Percentiles rank a stretch among this genome's conserved stretches.
Evolutionary conservation across 1,140 invertebrate genomes (phyloP).

Genomic region (Saxidomus purpurata): DNA sequence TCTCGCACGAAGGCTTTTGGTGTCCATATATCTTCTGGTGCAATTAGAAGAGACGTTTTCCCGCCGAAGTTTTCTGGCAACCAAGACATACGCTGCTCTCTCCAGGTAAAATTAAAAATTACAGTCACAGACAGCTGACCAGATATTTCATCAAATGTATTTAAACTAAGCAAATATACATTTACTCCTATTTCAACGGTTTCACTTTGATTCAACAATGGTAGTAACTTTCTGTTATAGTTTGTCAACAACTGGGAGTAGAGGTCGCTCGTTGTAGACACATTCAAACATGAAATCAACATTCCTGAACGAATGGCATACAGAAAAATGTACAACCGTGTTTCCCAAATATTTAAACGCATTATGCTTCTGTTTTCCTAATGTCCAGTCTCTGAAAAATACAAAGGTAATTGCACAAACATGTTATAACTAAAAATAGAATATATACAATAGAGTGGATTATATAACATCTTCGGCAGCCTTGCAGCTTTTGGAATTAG

Average conservation of each 20-base stretch:
- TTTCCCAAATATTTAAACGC: neutral
- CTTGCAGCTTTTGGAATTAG: too few relatives aligned
- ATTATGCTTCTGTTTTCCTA: neutral
- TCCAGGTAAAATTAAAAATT: slow-evolving; percentile 28
- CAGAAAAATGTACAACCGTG: neutral
- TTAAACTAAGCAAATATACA: neutral
- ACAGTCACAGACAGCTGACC: slow-evolving; percentile 33
- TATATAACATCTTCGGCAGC: too few relatives aligned
- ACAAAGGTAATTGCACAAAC: too few relatives aligned
- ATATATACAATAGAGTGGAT: too few relatives aligned
- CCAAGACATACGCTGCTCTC: slow-evolving; percentile 32
- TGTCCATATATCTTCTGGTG: slow-evolving; percentile 33
- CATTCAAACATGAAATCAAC: neutral
- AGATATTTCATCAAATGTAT: slow-evolving; percentile 32
- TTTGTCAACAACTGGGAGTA: neutral
- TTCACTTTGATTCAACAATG: neutral
- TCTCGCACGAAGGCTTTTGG: slow-evolving; percentile 13
- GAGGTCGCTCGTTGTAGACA: neutral
- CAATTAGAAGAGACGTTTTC: slow-evolving; percentile 5
- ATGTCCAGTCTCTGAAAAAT: too few relatives aligned
- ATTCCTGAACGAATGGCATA: neutral
- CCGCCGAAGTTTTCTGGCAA: neutral
- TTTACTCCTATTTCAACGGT: neutral
- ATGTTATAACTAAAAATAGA: too few relatives aligned
- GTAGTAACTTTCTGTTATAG: slow-evolving; percentile 38